A percentile compares a stretch with the other conserved stretches of the same genome.
Evolutionary conservation across 2,113 vertebrate species (phyloP).

Genomic region (Artemisiospiza belli): DNA sequence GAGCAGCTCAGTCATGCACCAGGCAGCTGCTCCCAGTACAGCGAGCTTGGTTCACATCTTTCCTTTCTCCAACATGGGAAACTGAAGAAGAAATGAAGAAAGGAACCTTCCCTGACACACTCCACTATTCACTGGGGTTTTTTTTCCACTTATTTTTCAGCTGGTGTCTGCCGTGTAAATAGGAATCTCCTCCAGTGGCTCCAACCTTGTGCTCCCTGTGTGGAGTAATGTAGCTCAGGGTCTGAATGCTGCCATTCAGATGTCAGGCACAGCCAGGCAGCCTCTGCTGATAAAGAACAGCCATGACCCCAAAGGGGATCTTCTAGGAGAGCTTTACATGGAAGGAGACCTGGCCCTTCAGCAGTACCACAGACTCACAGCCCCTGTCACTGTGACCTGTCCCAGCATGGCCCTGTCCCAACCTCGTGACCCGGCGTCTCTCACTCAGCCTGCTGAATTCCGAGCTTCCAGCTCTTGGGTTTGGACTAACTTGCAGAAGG

Average conservation of each 20-base stretch:
- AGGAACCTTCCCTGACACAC: background rate
- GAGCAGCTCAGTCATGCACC: fast-evolving
- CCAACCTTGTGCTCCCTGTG: background rate
- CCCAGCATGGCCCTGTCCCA: background rate
- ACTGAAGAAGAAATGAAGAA: background rate
- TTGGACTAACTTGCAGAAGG: background rate
- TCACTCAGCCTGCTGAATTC: background rate
- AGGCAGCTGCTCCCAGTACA: background rate
- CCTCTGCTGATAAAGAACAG: background rate
- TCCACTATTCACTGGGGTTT: background rate
- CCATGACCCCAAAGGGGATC: background rate
- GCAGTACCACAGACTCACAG: background rate
- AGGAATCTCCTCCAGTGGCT: background rate
- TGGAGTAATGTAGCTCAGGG: fast-evolving
- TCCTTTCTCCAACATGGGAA: background rate
- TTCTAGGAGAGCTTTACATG: background rate
- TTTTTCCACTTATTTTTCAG: background rate
- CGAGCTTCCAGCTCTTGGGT: background rate
- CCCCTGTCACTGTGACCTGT: background rate
- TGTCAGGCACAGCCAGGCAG: background rate
- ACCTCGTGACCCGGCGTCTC: background rate
- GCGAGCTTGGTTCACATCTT: background rate
- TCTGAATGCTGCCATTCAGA: fast-evolving
- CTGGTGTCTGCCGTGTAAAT: background rate
- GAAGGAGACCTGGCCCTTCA: background rate